phyloP scores from a whole-genome alignment of 35 echinoderm and acorn worm genomes.

The Eucidaris tribuloides region DNA sequence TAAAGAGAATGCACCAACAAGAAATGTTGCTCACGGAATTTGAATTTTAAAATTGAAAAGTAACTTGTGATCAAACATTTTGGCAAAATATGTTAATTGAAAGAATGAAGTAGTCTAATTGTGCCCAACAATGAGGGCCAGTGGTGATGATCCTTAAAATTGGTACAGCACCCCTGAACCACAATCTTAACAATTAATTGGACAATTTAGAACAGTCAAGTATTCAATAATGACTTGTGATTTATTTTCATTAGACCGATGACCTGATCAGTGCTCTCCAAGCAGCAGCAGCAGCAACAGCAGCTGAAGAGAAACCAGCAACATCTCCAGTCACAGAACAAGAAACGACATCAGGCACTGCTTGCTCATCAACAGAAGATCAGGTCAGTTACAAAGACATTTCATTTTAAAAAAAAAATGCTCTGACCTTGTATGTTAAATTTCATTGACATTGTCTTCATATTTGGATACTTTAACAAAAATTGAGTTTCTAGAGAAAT shows the following conservation, averaged over 20 bases:
- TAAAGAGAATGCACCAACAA: background rate
- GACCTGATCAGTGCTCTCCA: too few species aligned
- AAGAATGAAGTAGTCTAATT: background rate
- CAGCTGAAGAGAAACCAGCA: background rate
- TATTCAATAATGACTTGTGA: too few species aligned
- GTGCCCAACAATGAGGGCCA: too few species aligned
- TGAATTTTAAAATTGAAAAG: background rate
- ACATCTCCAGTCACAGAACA: background rate
- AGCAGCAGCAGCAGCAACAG: background rate
- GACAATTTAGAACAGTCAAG: too few species aligned
- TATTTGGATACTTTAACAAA: background rate
- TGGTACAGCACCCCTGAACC: too few species aligned
- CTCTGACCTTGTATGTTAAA: background rate
- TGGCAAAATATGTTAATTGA: background rate
- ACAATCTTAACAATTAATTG: too few species aligned
- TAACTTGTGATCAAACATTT: background rate
- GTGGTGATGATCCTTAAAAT: too few species aligned
- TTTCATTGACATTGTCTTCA: background rate
- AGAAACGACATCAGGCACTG: too few species aligned
- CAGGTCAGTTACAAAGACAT: background rate
- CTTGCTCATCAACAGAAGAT: conserved; percentile 12
- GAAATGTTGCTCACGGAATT: background rate
- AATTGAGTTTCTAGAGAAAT: background rate
- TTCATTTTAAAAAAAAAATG: background rate
- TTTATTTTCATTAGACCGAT: too few species aligned